Percentiles rank a stretch among this genome's conserved stretches.
These are phyloP conservation scores for Antechinus stuartii DNA, from an alignment of 2,113 vertebrate species.

Conservation along the genomic window DNA sequence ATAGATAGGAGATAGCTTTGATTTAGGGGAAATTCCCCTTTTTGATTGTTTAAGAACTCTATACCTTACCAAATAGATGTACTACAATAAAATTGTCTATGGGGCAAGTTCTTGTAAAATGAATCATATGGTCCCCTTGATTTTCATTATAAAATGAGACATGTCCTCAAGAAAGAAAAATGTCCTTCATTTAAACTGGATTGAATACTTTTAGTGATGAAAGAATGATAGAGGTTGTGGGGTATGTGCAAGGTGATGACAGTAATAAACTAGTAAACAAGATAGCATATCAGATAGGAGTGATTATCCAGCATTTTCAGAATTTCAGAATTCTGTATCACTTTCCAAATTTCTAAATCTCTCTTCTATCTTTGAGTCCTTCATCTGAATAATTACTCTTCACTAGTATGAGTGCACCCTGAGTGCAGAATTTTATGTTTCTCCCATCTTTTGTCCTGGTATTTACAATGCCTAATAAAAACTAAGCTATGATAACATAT, in stretches of 20 bases:
- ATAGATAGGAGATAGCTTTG: slow-evolving; percentile 8
- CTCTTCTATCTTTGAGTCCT: not conserved
- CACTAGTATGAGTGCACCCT: not conserved
- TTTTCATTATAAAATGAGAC: not conserved
- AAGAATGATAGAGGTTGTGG: not conserved
- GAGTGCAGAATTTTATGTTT: not conserved
- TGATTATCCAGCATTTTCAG: not conserved
- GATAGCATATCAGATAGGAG: not conserved
- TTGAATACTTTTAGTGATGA: not conserved
- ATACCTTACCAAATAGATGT: slow-evolving; percentile 31
- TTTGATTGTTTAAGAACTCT: not conserved
- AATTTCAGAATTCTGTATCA: not conserved
- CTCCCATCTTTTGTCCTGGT: not conserved
- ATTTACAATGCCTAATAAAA: not conserved
- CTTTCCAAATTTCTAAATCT: not conserved
- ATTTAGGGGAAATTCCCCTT: slow-evolving; percentile 37
- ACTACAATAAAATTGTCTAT: not conserved
- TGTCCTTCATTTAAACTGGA: not conserved
- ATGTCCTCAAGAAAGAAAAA: not conserved
- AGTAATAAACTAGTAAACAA: not conserved
- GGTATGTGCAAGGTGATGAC: not conserved
- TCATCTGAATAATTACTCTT: not conserved
- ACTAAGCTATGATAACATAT: not conserved
- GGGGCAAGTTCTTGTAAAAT: slow-evolving; percentile 16
- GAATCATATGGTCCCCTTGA: slow-evolving; percentile 12